Evolutionary conservation across 2,888 invertebrate species (phyloP).

Genomic region (Physocephala rufipes): DNA sequence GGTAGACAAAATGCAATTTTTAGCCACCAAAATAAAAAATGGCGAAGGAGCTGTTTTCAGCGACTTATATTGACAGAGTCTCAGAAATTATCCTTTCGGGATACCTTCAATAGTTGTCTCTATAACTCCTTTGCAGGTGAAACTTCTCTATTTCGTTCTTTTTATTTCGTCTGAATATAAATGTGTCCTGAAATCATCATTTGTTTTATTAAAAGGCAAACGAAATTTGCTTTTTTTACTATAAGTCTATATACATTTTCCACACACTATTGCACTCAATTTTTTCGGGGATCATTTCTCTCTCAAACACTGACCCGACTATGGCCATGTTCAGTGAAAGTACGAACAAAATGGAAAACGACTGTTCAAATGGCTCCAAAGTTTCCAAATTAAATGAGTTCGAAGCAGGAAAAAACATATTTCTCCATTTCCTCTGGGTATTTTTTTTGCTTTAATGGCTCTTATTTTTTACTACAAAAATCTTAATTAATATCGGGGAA

Average conservation of each 20-base stretch:
- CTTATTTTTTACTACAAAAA: conserved; percentile 7
- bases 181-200: not conserved
- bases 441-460: not conserved
- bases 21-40: too few species aligned
- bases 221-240: too few species aligned
- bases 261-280: not conserved
- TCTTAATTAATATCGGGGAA: conserved; percentile 35
- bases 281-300: too few species aligned
- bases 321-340: not conserved
- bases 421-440: too few species aligned
- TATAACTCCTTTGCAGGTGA: not conserved
- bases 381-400: conserved; percentile 27
- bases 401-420: conserved; percentile 11
- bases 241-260: too few species aligned
- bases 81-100: too few species aligned
- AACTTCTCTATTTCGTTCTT: not conserved
- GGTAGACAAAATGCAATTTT: too few species aligned
- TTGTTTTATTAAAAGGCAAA: not conserved
- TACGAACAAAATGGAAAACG: not conserved
- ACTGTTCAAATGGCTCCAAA: conserved; percentile 8
- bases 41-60: too few species aligned
- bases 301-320: too few species aligned
- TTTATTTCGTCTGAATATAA: not conserved
- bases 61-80: too few species aligned
- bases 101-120: not conserved